Evolutionary conservation across 2,113 vertebrate species (phyloP), one percentile per base, ranked within the genome.

Genomic region (Phoxinus phoxinus): DNA sequence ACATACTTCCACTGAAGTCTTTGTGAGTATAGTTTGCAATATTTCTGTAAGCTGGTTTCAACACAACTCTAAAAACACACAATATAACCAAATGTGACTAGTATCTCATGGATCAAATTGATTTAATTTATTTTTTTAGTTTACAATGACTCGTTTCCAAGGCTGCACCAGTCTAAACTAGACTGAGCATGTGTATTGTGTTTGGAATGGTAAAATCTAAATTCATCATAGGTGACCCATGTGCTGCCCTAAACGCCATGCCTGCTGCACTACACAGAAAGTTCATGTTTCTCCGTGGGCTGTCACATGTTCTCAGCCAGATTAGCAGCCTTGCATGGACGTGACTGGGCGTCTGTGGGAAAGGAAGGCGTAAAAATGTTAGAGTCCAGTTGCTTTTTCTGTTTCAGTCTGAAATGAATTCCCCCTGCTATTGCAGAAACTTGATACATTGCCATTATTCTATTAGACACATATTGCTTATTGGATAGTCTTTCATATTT

Each of bases 271-370:
- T 81, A 89, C 69, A 84, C 80, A 63, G 88, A 90, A 90, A 92
- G 92, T 91, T 93, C 88, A 92, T 83, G 84, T 92, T 92, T 88
- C 90, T 61, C 65, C 63, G 65, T 86, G 87, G 83, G 78, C 82
- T 88, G 89, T 91, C 90, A 90, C 89, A 89, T 92, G 91, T 90
- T 89, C 83, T 6, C 85, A 21, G 87, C 51, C 86, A 92, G 84
- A 93, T 93, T 91, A 92, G 87, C 91, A 91, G 88, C 91, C 90
- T 82, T 90, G 84, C 88, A 81, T 83, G 87, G 85, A 92, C 85
- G 88, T 94, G 92, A 91, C 91, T 74, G 44, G 86, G 86, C 48
- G 63, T 83, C 81, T 12, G 58, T 65, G 74, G 86, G 89, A 85
- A 76, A 77, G 61, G 11, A 83, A 81, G 77, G 75, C 11, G 1